These are phyloP conservation scores for Chitala chitala DNA, from an alignment of 2,113 vertebrate species.

Conservation along the genomic window DNA sequence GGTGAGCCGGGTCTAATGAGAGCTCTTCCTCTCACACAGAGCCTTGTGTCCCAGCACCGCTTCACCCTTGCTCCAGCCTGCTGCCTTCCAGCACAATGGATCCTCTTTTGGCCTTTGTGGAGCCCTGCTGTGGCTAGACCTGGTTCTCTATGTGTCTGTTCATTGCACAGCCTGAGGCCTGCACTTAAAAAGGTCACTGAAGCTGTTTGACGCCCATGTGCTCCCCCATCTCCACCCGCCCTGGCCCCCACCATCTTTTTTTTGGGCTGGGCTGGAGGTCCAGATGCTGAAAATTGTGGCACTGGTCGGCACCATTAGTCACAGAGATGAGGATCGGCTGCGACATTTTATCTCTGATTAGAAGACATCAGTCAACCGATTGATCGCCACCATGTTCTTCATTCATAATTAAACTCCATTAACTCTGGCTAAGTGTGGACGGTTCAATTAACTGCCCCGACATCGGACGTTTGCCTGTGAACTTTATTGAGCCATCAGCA, in stretches of 20 bases:
- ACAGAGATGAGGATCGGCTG: conserved; percentile 13
- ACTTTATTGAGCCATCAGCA: conserved; percentile 39
- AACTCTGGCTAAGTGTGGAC: conserved; percentile 37
- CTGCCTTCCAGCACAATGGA: neutral
- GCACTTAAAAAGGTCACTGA: conserved; percentile 19
- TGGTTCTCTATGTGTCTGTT: neutral
- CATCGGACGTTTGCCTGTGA: conserved; percentile 24
- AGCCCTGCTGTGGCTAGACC: neutral
- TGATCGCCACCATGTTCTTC: conserved; percentile 37
- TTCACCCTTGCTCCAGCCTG: neutral
- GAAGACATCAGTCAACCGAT: conserved; percentile 30
- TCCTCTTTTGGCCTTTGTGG: neutral
- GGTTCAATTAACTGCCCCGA: conserved; percentile 41
- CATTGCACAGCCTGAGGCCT: conserved; percentile 1
- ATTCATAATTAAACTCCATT: conserved; percentile 51
- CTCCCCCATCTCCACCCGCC: neutral
- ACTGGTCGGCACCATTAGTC: neutral
- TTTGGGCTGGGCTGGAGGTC: neutral
- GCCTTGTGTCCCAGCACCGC: neutral
- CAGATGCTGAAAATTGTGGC: neutral
- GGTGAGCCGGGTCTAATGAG: conserved; percentile 10
- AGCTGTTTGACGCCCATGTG: neutral
- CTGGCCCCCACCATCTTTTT: neutral
- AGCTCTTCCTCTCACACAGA: neutral
- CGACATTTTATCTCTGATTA: conserved; percentile 32